These are phyloP conservation scores for Lemur catta DNA, from an alignment of 2,797 vertebrate species.

Conservation along the genomic window DNA sequence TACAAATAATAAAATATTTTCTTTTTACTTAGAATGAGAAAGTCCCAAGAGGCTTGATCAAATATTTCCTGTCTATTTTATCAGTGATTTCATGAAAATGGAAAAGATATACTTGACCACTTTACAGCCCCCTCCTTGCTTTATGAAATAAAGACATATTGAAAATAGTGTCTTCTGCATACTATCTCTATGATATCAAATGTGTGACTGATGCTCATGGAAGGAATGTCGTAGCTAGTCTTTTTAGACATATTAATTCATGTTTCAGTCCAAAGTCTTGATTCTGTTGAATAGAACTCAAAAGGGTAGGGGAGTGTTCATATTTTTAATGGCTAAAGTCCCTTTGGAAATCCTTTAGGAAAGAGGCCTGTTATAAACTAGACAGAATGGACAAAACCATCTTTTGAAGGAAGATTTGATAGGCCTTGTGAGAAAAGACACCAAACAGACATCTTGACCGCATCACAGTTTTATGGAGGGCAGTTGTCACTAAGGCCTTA, in stretches of 20 bases:
- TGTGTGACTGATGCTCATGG: neutral
- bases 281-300: neutral
- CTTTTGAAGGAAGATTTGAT: neutral
- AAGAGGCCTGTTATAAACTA: neutral
- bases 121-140: neutral
- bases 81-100: constrained; percentile 61
- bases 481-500: neutral
- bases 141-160: constrained; percentile 29
- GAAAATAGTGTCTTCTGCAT: neutral
- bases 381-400: neutral
- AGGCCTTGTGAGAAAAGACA: neutral
- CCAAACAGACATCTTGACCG: neutral
- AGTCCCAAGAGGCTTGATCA: constrained; percentile 24
- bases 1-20: constrained; percentile 34
- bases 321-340: neutral
- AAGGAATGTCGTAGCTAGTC: neutral
- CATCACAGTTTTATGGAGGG: neutral
- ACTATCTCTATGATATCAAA: neutral
- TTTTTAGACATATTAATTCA: neutral
- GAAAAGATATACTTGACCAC: neutral
- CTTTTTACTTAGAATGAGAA: constrained; percentile 47
- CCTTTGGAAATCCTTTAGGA: constrained; percentile 15
- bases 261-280: neutral
- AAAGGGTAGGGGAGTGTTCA: neutral
- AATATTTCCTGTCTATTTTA: constrained; percentile 11